Evolutionary conservation across 2,113 vertebrate species (phyloP).

Genomic region (Neogobius melanostomus): DNA sequence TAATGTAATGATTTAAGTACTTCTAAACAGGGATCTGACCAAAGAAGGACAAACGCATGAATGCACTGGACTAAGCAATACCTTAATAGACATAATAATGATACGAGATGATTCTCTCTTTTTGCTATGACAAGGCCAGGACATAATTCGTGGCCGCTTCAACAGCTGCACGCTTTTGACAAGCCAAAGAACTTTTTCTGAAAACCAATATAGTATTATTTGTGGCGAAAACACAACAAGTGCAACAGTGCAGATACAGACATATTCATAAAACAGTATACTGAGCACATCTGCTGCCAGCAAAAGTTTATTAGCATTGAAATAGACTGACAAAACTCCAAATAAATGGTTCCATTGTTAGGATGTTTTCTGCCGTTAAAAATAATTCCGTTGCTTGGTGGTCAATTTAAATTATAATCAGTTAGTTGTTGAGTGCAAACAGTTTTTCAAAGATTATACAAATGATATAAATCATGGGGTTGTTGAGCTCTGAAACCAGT

Average conservation of each 20-base stretch:
- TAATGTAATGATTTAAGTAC: too few species aligned
- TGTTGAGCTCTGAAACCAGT: slow-evolving; percentile 85
- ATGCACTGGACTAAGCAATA: too few species aligned
- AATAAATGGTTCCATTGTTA: slow-evolving; percentile 18
- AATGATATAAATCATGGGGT: slow-evolving; percentile 91
- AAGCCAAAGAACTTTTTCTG: slow-evolving; percentile 10
- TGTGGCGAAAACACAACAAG: slow-evolving; percentile 53
- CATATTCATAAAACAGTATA: slow-evolving; percentile 68
- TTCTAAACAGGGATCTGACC: too few species aligned
- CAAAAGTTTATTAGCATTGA: slow-evolving; percentile 57
- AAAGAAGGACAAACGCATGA: too few species aligned
- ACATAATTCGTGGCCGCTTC: too few species aligned
- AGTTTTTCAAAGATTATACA: slow-evolving; percentile 97
- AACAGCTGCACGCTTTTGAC: too few species aligned
- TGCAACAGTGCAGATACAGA: slow-evolving; percentile 57
- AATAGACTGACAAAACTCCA: slow-evolving; percentile 34
- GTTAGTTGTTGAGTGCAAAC: slow-evolving; percentile 97
- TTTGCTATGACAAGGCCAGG: too few species aligned
- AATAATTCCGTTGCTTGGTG: slow-evolving; percentile 64
- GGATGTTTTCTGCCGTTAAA: slow-evolving; percentile 34
- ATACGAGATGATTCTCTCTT: too few species aligned
- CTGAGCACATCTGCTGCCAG: slow-evolving; percentile 63
- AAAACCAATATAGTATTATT: background rate
- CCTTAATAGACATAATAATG: too few species aligned
- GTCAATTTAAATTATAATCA: slow-evolving; percentile 83